Evolutionary conservation across 2,113 vertebrate genomes (phyloP).

Genomic region (Xiphophorus hellerii): DNA sequence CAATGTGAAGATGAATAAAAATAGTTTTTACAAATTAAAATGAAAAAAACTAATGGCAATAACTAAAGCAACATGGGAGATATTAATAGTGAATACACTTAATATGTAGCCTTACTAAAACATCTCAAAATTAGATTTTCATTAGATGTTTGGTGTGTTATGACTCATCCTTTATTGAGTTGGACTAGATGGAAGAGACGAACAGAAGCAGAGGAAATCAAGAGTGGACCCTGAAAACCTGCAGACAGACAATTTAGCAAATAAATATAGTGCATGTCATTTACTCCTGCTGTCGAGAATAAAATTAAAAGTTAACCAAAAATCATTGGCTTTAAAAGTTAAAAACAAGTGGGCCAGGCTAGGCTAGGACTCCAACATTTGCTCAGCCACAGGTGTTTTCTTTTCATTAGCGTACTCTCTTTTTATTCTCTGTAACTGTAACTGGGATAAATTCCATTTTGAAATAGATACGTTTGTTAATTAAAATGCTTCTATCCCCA

Average conservation of each 20-base stretch:
- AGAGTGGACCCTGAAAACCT: no score
- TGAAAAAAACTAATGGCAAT: no score
- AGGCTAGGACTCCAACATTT: neutral
- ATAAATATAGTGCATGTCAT: no score
- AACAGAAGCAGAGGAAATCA: neutral
- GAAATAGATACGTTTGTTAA: slow-evolving; percentile 52
- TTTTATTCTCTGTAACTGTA: slow-evolving; percentile 14
- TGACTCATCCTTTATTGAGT: neutral
- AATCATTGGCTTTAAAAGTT: neutral
- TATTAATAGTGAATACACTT: no score
- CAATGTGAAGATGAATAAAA: no score
- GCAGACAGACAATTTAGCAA: no score
- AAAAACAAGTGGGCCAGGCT: neutral
- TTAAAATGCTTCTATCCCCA: slow-evolving; percentile 59
- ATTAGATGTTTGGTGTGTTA: neutral
- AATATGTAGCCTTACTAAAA: neutral
- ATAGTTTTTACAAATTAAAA: no score
- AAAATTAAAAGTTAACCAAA: no score
- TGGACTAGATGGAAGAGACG: neutral
- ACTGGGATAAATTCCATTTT: slow-evolving; percentile 37
- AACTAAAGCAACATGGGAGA: no score
- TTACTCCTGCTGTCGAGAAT: no score
- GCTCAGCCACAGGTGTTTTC: neutral
- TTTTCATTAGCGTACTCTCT: neutral
- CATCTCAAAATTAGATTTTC: neutral